These are phyloP conservation scores for Rattus norvegicus DNA, from an alignment of 2,113 vertebrate genomes.

Conservation along the genomic window DNA sequence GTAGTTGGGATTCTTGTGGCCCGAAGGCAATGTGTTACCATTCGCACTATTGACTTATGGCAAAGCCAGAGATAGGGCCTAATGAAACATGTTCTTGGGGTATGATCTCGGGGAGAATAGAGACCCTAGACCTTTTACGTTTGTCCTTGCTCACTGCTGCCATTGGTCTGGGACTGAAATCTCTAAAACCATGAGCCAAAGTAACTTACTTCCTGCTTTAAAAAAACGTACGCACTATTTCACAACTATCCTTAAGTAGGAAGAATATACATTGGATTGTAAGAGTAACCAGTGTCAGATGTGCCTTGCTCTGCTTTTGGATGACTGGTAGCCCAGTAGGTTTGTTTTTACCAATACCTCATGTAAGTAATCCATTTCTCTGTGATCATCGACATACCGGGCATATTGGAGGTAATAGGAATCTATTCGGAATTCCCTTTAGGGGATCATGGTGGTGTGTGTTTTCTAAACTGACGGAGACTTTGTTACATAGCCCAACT, in stretches of 20 bases:
- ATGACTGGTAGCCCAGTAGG: neutral
- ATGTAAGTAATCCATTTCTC: neutral
- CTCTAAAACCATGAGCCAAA: neutral
- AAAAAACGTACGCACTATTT: neutral
- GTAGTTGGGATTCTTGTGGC: neutral
- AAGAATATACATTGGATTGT: neutral
- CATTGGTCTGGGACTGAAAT: neutral
- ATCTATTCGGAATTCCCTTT: neutral
- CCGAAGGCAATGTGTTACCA: too few species aligned
- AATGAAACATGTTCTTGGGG: neutral
- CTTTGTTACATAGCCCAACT: too few species aligned
- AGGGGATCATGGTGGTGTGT: neutral
- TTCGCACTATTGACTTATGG: neutral
- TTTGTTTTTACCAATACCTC: neutral
- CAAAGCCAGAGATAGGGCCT: neutral
- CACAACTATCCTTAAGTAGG: neutral
- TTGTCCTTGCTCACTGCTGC: neutral
- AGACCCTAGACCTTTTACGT: neutral
- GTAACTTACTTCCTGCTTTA: neutral
- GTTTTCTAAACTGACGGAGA: neutral
- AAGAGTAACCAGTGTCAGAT: neutral
- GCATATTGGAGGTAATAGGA: neutral
- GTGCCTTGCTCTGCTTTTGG: neutral
- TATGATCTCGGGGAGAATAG: neutral
- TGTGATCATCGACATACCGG: neutral